Conservation (phyloP, 2,888 invertebrate species). For the Lasioglossum marginatum region DNA sequence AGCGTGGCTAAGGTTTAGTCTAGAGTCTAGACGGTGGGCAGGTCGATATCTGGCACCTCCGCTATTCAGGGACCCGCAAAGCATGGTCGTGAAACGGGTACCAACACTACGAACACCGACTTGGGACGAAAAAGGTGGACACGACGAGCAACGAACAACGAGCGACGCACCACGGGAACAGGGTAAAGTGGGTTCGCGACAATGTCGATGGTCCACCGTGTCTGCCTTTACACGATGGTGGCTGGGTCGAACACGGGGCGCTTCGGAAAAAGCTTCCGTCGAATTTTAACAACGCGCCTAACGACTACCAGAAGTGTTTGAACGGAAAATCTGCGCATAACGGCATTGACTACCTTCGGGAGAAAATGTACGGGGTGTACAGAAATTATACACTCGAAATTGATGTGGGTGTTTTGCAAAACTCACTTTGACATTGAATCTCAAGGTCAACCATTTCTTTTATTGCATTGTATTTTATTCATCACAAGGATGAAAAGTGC, state of each 20-base stretch:
- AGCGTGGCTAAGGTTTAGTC: conserved; percentile 75
- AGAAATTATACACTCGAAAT: no score
- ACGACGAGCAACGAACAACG: neutral
- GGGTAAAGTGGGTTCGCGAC: conserved; percentile 44
- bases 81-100: conserved; percentile 54
- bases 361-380: neutral
- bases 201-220: conserved; percentile 27
- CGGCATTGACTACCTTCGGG: neutral
- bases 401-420: no score
- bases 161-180: conserved; percentile 20
- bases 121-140: conserved; percentile 17
- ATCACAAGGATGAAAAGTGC: no score
- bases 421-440: no score
- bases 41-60: conserved; percentile 80
- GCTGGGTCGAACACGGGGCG: conserved; percentile 33
- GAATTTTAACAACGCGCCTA: neutral
- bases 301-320: neutral
- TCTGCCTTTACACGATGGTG: neutral
- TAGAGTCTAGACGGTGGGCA: conserved; percentile 79
- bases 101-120: conserved; percentile 33
- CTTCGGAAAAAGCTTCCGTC: neutral
- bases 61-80: conserved; percentile 49
- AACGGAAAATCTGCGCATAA: neutral
- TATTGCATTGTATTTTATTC: no score
- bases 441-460: no score